Base-by-base conservation (phyloP, 2,888 invertebrate species). In the Automeris io region DNA sequence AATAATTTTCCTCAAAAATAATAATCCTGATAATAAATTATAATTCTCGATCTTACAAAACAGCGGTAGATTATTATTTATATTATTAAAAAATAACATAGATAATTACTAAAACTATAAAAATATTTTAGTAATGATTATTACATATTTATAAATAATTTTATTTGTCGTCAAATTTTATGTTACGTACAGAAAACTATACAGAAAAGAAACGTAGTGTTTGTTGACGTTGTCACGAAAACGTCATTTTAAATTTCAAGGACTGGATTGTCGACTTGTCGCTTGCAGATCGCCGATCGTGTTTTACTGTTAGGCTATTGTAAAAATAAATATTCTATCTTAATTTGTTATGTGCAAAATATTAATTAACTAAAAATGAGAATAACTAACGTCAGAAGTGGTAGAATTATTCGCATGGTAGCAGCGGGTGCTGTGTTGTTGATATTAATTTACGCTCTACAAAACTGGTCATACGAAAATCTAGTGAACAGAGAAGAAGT, bases 391-490 rank as follows among this genome's bases (percentile, higher is more conserved):
- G 70, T 91, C 35, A 85, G 90, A 54, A 87, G 88, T 35, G 90
- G 90, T 26, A 79, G 90, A 46, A 86, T 90, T 42, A 74, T 88
- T 49, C 89, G 91, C 47, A 72, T 91, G 49, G 67, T 70, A 7
- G 68, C 83, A 35, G 81, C 85, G 37, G 78, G 88, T 51, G 68
- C 85, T 47, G 73, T 91, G 46, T 73, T 91, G 45, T 49, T 91
- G 52, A 71, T 91, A 50, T 63, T 92, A 40, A 65, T 93, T 38
- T 92, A 91, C 69, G 81, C 91, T 51, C 69, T 92, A 42, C 86
- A 88, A 48, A 89, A 86, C 46, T 91, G 91, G 87, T 87, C 89
- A 25, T 82, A 73, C 53, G 83, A 87, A 32, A 85, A 88, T 51
- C 75, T 61, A 39, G 50, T 42, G 35, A 47, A 22, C 33, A 58